Evolutionary conservation across 2,797 vertebrate genomes (phyloP), one percentile per base, ranked within the genome.

Genomic region (Hoplostethus atlanticus): DNA sequence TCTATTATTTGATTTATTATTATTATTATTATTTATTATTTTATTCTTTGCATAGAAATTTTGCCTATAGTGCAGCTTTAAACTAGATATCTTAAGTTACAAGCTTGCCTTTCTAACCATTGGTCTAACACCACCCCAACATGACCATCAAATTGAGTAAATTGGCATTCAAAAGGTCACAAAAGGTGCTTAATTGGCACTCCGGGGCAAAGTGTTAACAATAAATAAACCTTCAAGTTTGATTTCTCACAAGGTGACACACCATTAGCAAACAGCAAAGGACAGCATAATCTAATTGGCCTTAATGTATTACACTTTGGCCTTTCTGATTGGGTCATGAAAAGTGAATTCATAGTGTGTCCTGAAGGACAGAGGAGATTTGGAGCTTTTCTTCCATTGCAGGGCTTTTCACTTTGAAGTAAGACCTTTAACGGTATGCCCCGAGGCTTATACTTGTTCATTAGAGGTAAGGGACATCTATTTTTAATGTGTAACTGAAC

Each of bases 391-490:
- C 53, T 79, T 82, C 74, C 64, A 71, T 72, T 75, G 69, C 71
- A 47, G 55, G 52, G 50, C 59, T 16, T 10, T 59, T 16, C 59
- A 86, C 89, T 88, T 91, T 88, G 85, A 92, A 88, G 89, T 83
- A 10, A 71, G 80, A 74, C 77, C 90, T 83, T 87, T 51, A 87
- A 77, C 57, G 68, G 47, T 77, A 73, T 66, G 72, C 77, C 88
- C 87, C 0, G 48, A 84, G 87, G 91, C 84, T 59, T 51, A 28
- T 54, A 51, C 79, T 76, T 83, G 77, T 83, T 91, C 84, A 85
- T 90, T 91, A 87, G 89, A 87, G 84, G 79, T 92, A 76, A 66
- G 71, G 77, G 70, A 73, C 83, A 87, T 92, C 64, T 85, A 89
- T 92, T 87, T 91, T 90, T 90, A 85, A 93, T 88, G 70, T 66